Percentiles rank a stretch among this genome's conserved stretches.
phyloP scores from a whole-genome alignment of 30 jellyfish, hydroid and myxozoan species.

The Cassiopea andromeda region DNA sequence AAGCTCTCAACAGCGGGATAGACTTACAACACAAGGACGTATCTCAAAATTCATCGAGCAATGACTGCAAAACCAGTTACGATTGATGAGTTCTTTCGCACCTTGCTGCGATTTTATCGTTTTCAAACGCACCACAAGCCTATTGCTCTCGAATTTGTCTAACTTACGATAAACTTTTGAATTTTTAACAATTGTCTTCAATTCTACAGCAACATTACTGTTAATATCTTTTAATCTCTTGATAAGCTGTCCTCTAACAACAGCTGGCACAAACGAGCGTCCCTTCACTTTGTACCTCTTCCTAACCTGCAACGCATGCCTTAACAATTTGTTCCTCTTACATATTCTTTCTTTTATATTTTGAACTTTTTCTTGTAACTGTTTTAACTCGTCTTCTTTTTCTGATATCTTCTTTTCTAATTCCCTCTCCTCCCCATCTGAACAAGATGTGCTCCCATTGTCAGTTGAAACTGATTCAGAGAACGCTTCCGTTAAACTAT shows the following conservation, averaged over 20 bases:
- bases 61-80: neutral
- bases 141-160: neutral
- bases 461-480: neutral
- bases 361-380: neutral
- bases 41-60: neutral
- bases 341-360: neutral
- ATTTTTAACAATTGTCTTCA: neutral
- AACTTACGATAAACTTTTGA: neutral
- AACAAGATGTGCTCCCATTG: neutral
- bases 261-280: neutral
- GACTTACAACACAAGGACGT: neutral
- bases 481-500: neutral
- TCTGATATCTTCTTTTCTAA: slow-evolving; percentile 18
- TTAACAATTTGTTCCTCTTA: neutral
- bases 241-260: neutral
- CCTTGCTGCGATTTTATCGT: neutral
- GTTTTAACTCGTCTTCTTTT: neutral
- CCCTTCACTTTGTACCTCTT: neutral
- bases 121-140: neutral
- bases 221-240: neutral
- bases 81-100: neutral
- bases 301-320: neutral
- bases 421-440: slow-evolving; percentile 3
- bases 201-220: neutral
- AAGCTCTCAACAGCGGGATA: neutral